Percentiles rank a stretch among this genome's conserved stretches.
These are phyloP conservation scores for Zophobas atratus DNA, from an alignment of 1,140 invertebrate species.

Conservation along the genomic window DNA sequence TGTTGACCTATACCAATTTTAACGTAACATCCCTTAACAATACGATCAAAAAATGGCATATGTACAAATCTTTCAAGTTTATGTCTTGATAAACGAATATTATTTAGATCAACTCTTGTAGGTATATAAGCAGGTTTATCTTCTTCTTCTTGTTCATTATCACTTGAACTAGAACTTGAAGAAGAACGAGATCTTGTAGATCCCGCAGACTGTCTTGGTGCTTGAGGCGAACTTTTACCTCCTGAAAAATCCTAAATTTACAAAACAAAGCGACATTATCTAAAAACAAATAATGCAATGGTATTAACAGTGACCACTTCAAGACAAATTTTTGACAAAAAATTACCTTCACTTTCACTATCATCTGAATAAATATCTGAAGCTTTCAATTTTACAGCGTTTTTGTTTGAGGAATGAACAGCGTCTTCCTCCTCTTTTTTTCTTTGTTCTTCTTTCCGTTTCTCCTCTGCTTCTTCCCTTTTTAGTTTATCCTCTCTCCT, in stretches of 20 bases:
- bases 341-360: conserved; percentile 83
- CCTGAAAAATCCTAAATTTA: conserved; percentile 40
- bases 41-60: conserved; percentile 93
- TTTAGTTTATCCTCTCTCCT: conserved; percentile 83
- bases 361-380: conserved; percentile 98
- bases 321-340: conserved; percentile 31
- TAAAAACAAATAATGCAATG: too few relatives aligned
- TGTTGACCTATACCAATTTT: conserved; percentile 96
- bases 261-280: conserved; percentile 15
- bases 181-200: conserved; percentile 62
- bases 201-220: conserved; percentile 62
- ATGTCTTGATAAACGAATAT: conserved; percentile 90
- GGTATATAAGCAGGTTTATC: conserved; percentile 63
- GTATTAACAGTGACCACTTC: not conserved
- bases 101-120: conserved; percentile 87
- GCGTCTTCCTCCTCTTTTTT: conserved; percentile 81
- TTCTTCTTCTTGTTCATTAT: conserved; percentile 68
- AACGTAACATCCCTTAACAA: conserved; percentile 95
- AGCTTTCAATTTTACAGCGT: conserved; percentile 84
- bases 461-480: conserved; percentile 71
- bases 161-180: conserved; percentile 70
- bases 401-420: conserved; percentile 65
- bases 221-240: conserved; percentile 61
- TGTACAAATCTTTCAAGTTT: conserved; percentile 97
- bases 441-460: conserved; percentile 69